Percentiles rank a stretch among this genome's conserved stretches.
Evolutionary conservation across 2,113 vertebrate genomes (phyloP).

Genomic region (Rhipidura dahli): DNA sequence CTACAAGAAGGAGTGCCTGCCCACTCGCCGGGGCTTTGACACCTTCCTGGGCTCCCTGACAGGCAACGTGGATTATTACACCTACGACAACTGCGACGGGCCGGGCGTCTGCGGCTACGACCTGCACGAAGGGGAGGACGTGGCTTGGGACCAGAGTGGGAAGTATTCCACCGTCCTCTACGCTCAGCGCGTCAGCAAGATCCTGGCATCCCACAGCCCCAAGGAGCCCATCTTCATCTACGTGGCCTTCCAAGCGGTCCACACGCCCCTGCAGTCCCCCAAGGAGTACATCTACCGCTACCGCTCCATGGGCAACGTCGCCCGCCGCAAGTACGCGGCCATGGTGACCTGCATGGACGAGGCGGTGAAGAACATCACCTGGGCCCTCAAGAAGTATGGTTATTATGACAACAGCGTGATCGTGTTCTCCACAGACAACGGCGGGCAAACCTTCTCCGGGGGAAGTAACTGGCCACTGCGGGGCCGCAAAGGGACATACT

Average conservation of each 20-base stretch:
- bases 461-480: slow-evolving; percentile 96
- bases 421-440: slow-evolving; percentile 93
- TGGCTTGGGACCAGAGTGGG: slow-evolving; percentile 88
- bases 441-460: slow-evolving; percentile 92
- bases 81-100: slow-evolving; percentile 91
- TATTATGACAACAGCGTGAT: slow-evolving; percentile 95
- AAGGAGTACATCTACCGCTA: slow-evolving; percentile 92
- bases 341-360: slow-evolving; percentile 97
- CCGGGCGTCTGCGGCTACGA: slow-evolving; percentile 89
- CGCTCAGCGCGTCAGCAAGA: slow-evolving; percentile 85
- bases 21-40: slow-evolving; percentile 91
- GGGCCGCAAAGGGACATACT: slow-evolving; percentile 96
- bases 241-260: slow-evolving; percentile 94
- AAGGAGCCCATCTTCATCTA: slow-evolving; percentile 90
- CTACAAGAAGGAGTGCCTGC: slow-evolving; percentile 94
- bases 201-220: slow-evolving; percentile 87
- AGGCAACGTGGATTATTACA: slow-evolving; percentile 95
- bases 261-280: slow-evolving; percentile 92
- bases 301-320: slow-evolving; percentile 84
- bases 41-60: slow-evolving; percentile 96
- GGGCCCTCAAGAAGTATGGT: slow-evolving; percentile 90
- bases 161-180: slow-evolving; percentile 97
- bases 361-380: slow-evolving; percentile 92
- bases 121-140: slow-evolving; percentile 89
- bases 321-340: slow-evolving; percentile 89